Conservation (phyloP, 2,888 invertebrate species). For the Drosophila merina region DNA sequence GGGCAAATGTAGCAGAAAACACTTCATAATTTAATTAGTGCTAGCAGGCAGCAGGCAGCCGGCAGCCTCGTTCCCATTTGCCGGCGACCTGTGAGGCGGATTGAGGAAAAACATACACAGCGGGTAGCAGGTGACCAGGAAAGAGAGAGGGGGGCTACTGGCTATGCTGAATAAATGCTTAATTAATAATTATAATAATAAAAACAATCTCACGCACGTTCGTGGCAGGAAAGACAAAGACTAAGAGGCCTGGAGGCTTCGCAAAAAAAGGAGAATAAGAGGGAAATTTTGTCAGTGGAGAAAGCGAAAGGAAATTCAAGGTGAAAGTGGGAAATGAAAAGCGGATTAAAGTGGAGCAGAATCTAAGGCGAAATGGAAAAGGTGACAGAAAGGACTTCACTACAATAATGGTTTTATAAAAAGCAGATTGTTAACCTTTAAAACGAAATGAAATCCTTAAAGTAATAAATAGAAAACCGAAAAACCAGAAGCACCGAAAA, state of each 20-base stretch:
- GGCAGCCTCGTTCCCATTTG: conserved; percentile 48
- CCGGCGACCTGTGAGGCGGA: not conserved
- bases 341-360: conserved; percentile 29
- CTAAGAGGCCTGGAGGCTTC: conserved; percentile 15
- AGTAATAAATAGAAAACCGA: not conserved
- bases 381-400: not conserved
- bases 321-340: conserved; percentile 17
- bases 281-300: conserved; percentile 10
- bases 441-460: not conserved
- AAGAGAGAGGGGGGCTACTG: conserved; percentile 18
- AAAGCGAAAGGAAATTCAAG: not conserved
- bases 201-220: conserved; percentile 64
- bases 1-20: conserved; percentile 68
- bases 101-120: conserved; percentile 4
- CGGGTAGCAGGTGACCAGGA: not conserved
- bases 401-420: not conserved
- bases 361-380: conserved; percentile 10
- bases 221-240: conserved; percentile 12
- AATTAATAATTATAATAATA: conserved; percentile 65
- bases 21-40: conserved; percentile 75
- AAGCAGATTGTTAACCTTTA: not conserved
- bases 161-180: conserved; percentile 22
- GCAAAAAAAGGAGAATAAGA: not conserved
- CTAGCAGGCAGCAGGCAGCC: conserved; percentile 28
- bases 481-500: not conserved